Conservation (phyloP, 2,888 invertebrate genomes). For the Oligia latruncula region DNA sequence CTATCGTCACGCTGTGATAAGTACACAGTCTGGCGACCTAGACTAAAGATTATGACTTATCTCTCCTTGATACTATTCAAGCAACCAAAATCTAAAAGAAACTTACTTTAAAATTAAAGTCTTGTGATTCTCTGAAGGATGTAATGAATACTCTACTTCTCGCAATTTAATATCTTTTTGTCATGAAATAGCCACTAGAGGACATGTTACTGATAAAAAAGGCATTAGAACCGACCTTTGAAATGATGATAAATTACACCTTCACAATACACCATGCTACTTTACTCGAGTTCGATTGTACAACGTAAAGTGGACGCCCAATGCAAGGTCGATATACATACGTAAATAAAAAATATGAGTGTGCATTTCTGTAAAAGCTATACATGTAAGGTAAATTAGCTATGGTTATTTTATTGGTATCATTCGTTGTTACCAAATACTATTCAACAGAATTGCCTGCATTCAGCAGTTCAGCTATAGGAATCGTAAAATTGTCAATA, state of each 20-base stretch:
- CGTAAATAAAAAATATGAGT: conserved; percentile 22
- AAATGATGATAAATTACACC: conserved; percentile 38
- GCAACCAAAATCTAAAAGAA: conserved; percentile 9
- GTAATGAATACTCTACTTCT: background rate
- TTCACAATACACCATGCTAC: conserved; percentile 9
- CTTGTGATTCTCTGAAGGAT: background rate
- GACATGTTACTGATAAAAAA: conserved; percentile 40
- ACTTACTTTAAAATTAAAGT: background rate
- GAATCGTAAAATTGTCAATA: background rate
- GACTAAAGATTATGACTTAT: conserved; percentile 16
- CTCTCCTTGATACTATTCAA: conserved; percentile 12
- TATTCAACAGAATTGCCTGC: background rate
- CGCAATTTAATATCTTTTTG: conserved; percentile 6
- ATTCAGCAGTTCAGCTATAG: background rate
- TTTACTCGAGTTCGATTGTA: conserved; percentile 28
- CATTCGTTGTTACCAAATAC: background rate
- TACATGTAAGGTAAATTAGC: background rate
- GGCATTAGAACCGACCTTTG: conserved; percentile 35
- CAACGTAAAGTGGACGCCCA: conserved; percentile 22
- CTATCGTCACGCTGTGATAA: conserved; percentile 33
- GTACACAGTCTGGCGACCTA: conserved; percentile 23
- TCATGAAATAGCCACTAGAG: background rate
- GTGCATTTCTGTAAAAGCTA: conserved; percentile 17
- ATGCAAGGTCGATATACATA: conserved; percentile 37
- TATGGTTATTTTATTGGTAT: background rate